Conservation (phyloP, 2,888 invertebrate genomes). For the Hyles lineata region DNA sequence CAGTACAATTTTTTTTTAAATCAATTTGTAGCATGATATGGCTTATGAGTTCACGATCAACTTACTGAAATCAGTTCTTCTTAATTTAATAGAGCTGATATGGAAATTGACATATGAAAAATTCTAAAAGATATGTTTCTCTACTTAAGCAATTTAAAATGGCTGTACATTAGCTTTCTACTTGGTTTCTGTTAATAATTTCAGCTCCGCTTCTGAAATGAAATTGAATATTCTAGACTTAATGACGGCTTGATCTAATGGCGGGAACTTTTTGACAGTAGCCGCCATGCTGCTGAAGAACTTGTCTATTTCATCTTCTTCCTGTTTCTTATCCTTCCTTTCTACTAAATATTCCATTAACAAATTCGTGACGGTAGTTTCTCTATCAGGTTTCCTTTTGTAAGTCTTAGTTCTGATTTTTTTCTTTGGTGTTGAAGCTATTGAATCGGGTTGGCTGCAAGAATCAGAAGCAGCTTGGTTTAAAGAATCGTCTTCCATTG, state of each 20-base stretch:
- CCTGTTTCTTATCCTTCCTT: slow-evolving; percentile 30
- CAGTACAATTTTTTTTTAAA: too few relatives aligned
- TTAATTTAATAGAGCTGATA: neutral
- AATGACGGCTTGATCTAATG: slow-evolving; percentile 36
- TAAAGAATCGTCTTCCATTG: slow-evolving; percentile 29
- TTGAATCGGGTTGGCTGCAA: slow-evolving; percentile 6
- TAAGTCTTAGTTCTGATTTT: slow-evolving; percentile 18
- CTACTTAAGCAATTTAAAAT: neutral
- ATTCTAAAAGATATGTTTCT: neutral
- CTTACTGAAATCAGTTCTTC: neutral
- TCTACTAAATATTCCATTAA: slow-evolving; percentile 42
- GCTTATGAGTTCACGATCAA: too few relatives aligned
- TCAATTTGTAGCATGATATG: too few relatives aligned
- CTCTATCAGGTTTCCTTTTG: slow-evolving; percentile 33
- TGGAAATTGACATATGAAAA: neutral
- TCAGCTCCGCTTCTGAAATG: slow-evolving; percentile 42
- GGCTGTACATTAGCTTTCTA: neutral
- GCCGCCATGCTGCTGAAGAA: slow-evolving; percentile 24
- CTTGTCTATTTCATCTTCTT: slow-evolving; percentile 28
- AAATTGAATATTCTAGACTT: slow-evolving; percentile 42
- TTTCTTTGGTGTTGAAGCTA: slow-evolving; percentile 35
- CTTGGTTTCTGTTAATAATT: neutral
- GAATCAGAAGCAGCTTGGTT: slow-evolving; percentile 13
- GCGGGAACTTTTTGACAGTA: slow-evolving; percentile 27
- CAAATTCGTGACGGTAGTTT: slow-evolving; percentile 37